Base-by-base conservation (phyloP, 2,797 vertebrate genomes). In the Tolypeutes matacus region DNA sequence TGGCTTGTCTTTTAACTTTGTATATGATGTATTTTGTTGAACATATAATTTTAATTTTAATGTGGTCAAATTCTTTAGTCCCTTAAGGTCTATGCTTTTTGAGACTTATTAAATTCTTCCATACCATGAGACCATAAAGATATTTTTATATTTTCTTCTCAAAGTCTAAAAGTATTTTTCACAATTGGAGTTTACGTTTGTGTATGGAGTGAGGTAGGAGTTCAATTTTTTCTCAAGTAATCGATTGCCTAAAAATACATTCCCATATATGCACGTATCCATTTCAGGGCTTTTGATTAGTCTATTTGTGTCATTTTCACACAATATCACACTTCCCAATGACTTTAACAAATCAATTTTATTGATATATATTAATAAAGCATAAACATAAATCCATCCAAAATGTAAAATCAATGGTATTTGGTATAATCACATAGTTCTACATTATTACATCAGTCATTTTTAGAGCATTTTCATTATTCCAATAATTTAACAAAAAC, bases 11-110 rank as follows among this genome's bases (percentile, higher is more conserved):
- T 88, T 77, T 5, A 73, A 34, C 25, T 95, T 94, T 91, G 75
- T 7, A 83, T 87, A n/a, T 82, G 29, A 86, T 69, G 14, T 89
- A 25, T 90, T 91, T 51, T 84, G n/a, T 53, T 96, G 56, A 94
- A 77, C 29, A 76, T 51, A 72, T 62, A 82, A 67, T 78, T 85
- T 78, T 77, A n/a, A 90, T 64, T 87, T 87, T 78, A 70, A 72
- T 70, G 77, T 49, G 49, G n/a, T 67, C 89, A 77, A 29, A 82
- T 31, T 77, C 18, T 92, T 34, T 58, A 60, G 53, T 77, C 77
- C 86, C 21, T 72, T 82, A 88, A 75, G n/a, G 34, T 75, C 70
- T 80, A 34, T 58, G 62, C 14, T 89, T 95, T 86, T 94, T 75
- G 49, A 82, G 25, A 17, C 20, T 77, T 75, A 17, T 78, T 49